phyloP scores from a whole-genome alignment of 2,113 vertebrate species.

The Microcebus jonahi region DNA sequence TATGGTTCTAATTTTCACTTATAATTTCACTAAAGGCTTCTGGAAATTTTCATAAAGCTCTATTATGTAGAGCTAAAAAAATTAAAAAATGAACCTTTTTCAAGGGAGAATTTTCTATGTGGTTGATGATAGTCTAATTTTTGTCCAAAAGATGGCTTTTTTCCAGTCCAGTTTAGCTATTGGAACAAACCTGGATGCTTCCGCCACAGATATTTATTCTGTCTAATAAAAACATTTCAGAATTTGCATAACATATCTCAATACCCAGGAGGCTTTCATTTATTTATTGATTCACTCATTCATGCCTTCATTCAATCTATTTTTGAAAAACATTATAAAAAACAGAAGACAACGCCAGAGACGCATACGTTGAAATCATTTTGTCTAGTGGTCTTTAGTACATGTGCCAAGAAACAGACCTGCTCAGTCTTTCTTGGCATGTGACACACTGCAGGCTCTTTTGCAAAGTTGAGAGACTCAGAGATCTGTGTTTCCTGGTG shows the following conservation, averaged over 20 bases:
- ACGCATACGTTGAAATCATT: conserved; percentile 18
- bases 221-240: conserved; percentile 16
- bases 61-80: neutral
- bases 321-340: conserved; percentile 6
- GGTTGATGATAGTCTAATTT: conserved; percentile 43
- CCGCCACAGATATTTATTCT: conserved; percentile 5
- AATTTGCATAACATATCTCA: conserved; percentile 55
- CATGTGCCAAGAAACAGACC: conserved; percentile 4
- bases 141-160: conserved; percentile 78
- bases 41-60: neutral
- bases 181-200: conserved; percentile 47
- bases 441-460: neutral
- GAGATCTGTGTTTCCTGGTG: conserved; percentile 4
- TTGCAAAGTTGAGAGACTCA: neutral
- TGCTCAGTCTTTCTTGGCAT: conserved; percentile 48
- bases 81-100: neutral
- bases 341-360: neutral
- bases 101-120: conserved; percentile 48
- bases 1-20: conserved; percentile 20
- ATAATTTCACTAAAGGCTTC: conserved; percentile 32
- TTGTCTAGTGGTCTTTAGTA: neutral
- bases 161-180: neutral
- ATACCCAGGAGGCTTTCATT: neutral
- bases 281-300: neutral
- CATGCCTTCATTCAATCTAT: neutral